Percentiles rank a stretch among this genome's conserved stretches.
phyloP scores from a whole-genome alignment of 2,797 vertebrate genomes.

The Enteromius argenteus region DNA sequence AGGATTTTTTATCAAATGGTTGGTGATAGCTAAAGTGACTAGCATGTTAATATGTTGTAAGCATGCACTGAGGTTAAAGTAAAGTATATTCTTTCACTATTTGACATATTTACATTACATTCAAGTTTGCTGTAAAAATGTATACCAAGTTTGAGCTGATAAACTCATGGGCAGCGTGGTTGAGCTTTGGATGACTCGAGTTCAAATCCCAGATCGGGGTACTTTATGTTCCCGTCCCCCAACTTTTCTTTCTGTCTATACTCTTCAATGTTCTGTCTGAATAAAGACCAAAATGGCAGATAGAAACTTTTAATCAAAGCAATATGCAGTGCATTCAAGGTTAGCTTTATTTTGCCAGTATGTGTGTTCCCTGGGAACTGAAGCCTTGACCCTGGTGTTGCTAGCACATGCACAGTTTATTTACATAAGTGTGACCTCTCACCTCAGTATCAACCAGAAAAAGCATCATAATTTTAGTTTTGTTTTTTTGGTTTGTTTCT shows the following conservation, averaged over 20 bases:
- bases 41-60: conserved; percentile 92
- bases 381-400: conserved; percentile 24
- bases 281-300: conserved; percentile 10
- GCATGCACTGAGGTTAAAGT: not conserved
- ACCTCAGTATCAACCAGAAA: conserved; percentile 23
- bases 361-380: conserved; percentile 5
- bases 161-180: not conserved
- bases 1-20: conserved; percentile 94
- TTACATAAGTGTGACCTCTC: conserved; percentile 25
- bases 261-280: not conserved
- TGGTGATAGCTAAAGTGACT: conserved; percentile 81
- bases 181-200: not conserved
- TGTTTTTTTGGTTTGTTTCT: conserved; percentile 54
- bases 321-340: not conserved
- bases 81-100: not conserved
- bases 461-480: conserved; percentile 10
- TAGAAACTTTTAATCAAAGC: not conserved
- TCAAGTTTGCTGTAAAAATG: not conserved
- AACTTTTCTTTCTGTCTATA: not conserved
- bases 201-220: not conserved
- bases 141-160: not conserved
- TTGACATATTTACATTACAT: not conserved
- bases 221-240: not conserved
- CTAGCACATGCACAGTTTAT: conserved; percentile 22
- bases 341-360: not conserved